Percentiles rank a stretch among this genome's conserved stretches.
Conservation (phyloP, 2,888 invertebrate genomes). For the Diarsia rubi region DNA sequence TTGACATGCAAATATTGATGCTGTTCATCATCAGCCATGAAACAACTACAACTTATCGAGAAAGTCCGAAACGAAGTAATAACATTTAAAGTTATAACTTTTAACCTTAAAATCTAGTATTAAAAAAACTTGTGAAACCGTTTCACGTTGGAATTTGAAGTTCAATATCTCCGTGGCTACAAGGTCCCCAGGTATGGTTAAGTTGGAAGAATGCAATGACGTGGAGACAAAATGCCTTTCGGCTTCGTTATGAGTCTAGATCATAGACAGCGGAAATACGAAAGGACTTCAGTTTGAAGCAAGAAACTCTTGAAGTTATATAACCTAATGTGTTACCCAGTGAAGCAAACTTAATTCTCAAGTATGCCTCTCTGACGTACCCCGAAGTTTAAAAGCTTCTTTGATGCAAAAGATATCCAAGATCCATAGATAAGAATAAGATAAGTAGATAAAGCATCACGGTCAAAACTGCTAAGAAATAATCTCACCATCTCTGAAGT, state of each 20-base stretch:
- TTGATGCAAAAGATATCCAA: slow-evolving; percentile 14
- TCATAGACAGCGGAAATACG: neutral
- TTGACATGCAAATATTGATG: too few relatives aligned
- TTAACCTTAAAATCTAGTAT: too few relatives aligned
- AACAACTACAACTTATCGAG: too few relatives aligned
- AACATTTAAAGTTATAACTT: too few relatives aligned
- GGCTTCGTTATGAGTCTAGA: neutral
- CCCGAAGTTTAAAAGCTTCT: slow-evolving; percentile 9
- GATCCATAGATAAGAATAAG: neutral
- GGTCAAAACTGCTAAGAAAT: slow-evolving; percentile 19
- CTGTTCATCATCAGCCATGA: too few relatives aligned
- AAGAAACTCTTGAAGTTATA: neutral
- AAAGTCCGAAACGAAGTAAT: too few relatives aligned
- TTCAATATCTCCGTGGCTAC: too few relatives aligned
- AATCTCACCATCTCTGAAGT: slow-evolving; percentile 4
- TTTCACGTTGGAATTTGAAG: too few relatives aligned
- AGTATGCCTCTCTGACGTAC: slow-evolving; percentile 3
- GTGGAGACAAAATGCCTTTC: too few relatives aligned
- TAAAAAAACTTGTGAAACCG: too few relatives aligned
- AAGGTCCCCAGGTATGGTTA: too few relatives aligned
- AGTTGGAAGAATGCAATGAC: too few relatives aligned
- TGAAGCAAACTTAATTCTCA: slow-evolving; percentile 4
- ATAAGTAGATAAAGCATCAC: slow-evolving; percentile 9
- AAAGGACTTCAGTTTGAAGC: neutral
- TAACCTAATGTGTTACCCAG: neutral